Evolutionary conservation across 1,140 invertebrate genomes (phyloP).

Genomic region (Lasioglossum albipes): DNA sequence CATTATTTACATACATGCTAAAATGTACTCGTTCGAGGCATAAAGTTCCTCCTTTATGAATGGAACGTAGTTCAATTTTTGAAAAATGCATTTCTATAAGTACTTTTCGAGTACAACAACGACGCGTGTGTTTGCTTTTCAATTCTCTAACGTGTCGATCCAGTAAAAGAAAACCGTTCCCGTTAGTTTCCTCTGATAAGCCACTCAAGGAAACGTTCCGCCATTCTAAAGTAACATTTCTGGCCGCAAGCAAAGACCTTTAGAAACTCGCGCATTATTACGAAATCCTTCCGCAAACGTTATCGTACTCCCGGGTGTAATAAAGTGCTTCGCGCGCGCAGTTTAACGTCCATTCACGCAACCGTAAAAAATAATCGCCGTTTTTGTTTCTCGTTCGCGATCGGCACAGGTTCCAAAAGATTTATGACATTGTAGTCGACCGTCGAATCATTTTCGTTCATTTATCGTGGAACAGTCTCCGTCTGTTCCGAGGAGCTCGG

Average conservation of each 20-base stretch:
- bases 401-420: slow-evolving; percentile 58
- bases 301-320: slow-evolving; percentile 15
- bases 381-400: slow-evolving; percentile 45
- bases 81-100: too few relatives aligned
- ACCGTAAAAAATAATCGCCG: slow-evolving; percentile 38
- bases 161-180: too few relatives aligned
- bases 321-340: slow-evolving; percentile 1
- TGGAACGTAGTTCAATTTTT: too few relatives aligned
- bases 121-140: too few relatives aligned
- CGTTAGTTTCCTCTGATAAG: not conserved
- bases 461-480: slow-evolving; percentile 24
- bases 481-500: slow-evolving; percentile 9
- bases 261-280: slow-evolving; percentile 21
- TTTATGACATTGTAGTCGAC: slow-evolving; percentile 67
- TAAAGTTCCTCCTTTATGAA: too few relatives aligned
- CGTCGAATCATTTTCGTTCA: slow-evolving; percentile 64
- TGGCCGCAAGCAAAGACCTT: slow-evolving; percentile 28
- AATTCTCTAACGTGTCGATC: too few relatives aligned
- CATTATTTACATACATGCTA: too few relatives aligned
- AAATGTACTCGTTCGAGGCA: too few relatives aligned
- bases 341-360: slow-evolving; percentile 35
- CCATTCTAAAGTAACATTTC: not conserved
- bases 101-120: too few relatives aligned
- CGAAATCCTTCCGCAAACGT: not conserved
- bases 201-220: not conserved